phyloP scores from a whole-genome alignment of 2,888 invertebrate genomes.

The Apodemia hepburni region DNA sequence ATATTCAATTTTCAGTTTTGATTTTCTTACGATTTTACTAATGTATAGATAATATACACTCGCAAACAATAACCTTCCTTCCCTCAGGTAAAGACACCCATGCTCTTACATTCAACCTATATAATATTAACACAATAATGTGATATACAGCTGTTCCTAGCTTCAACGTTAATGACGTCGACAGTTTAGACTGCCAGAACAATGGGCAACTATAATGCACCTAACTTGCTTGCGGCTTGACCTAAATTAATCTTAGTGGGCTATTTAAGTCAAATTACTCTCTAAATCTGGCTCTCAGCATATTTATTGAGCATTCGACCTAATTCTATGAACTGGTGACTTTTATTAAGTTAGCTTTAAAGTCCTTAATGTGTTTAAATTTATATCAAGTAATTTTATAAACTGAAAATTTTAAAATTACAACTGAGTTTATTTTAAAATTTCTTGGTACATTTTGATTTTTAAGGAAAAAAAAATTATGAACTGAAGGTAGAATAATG shows the following conservation, averaged over 20 bases:
- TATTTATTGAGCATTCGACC: slow-evolving; percentile 5
- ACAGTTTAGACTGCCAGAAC: slow-evolving; percentile 7
- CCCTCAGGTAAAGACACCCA: too few relatives aligned
- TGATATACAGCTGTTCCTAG: background rate
- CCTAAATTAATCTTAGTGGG: slow-evolving; percentile 12
- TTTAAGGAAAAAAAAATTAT: too few relatives aligned
- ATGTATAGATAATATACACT: too few relatives aligned
- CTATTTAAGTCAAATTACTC: slow-evolving; percentile 3
- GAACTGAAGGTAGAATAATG: too few relatives aligned
- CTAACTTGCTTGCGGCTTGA: slow-evolving; percentile 5
- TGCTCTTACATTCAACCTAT: too few relatives aligned
- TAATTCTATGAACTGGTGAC: background rate
- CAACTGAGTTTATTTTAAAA: background rate
- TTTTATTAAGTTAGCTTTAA: background rate
- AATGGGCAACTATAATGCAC: slow-evolving; percentile 9
- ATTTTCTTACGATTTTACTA: too few relatives aligned
- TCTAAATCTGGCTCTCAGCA: background rate
- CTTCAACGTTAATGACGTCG: slow-evolving; percentile 1
- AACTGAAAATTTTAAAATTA: too few relatives aligned
- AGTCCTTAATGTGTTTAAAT: background rate
- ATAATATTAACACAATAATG: too few relatives aligned
- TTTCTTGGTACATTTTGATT: too few relatives aligned
- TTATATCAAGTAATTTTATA: background rate
- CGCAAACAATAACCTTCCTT: too few relatives aligned
- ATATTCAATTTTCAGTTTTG: too few relatives aligned